These are phyloP conservation scores for Psilopsiagon aurifrons DNA, from an alignment of 2,113 vertebrate genomes.

Conservation along the genomic window DNA sequence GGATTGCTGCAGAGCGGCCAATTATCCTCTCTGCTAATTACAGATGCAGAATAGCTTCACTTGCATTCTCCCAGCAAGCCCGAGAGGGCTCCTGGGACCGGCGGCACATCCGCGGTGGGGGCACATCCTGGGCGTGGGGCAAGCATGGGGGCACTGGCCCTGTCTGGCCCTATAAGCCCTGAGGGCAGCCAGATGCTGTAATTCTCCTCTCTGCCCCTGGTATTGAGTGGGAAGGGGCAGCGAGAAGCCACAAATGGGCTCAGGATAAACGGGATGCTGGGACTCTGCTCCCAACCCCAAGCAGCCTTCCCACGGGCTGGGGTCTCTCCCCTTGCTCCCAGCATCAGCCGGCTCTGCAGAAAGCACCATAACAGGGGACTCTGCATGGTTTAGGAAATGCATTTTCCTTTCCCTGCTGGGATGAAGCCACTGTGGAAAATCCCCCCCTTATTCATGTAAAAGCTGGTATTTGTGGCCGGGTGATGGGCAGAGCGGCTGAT, in stretches of 20 bases:
- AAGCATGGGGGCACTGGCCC: neutral
- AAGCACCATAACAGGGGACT: neutral
- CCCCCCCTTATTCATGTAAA: neutral
- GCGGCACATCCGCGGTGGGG: neutral
- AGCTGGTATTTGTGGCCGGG: neutral
- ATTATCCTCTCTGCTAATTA: slow-evolving; percentile 66
- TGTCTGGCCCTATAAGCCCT: fast-evolving
- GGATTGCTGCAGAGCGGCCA: slow-evolving; percentile 33
- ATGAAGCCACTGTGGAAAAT: neutral
- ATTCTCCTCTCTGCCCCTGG: fast-evolving
- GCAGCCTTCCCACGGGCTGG: fast-evolving
- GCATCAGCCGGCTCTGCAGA: neutral
- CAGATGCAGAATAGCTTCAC: slow-evolving; percentile 42
- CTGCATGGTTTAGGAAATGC: neutral
- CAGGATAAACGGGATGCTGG: fast-evolving
- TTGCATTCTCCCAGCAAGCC: slow-evolving; percentile 31
- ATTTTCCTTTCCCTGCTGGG: neutral
- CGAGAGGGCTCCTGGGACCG: neutral
- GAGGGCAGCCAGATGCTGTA: neutral
- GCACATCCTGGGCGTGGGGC: neutral
- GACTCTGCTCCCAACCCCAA: neutral
- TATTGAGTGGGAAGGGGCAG: neutral
- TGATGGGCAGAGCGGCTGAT: slow-evolving; percentile 20
- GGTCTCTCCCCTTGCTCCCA: neutral
- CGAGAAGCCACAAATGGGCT: neutral